These are phyloP conservation scores for Crenuchus spilurus DNA, from an alignment of 2,797 vertebrate genomes.

Conservation along the genomic window DNA sequence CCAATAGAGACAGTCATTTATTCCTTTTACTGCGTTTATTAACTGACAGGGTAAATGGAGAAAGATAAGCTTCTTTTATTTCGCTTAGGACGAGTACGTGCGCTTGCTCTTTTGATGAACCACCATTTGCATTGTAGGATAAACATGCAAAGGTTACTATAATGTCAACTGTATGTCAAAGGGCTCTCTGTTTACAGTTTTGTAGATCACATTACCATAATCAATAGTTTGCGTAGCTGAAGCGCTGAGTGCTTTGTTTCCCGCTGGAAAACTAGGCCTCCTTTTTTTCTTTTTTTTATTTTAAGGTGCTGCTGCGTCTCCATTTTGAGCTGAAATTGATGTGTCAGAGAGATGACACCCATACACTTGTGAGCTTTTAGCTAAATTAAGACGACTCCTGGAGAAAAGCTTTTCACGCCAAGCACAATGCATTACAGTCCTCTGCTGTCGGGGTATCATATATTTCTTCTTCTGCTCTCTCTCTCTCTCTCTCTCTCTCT, in stretches of 20 bases:
- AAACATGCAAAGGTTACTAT: conserved; percentile 80
- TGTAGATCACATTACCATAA: conserved; percentile 81
- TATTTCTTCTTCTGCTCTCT: conserved; percentile 23
- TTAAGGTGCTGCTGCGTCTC: conserved; percentile 34
- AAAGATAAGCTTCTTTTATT: conserved; percentile 9
- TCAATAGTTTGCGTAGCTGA: conserved; percentile 66
- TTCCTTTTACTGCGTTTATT: neutral
- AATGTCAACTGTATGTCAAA: conserved; percentile 78
- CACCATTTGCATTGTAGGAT: conserved; percentile 74
- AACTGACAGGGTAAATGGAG: conserved; percentile 2
- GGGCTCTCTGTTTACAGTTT: conserved; percentile 66
- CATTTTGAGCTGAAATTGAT: conserved; percentile 37
- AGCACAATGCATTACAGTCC: conserved; percentile 40
- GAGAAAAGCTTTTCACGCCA: conserved; percentile 50
- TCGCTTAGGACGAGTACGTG: neutral
- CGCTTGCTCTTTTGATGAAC: conserved; percentile 69
- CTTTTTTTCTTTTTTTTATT: neutral
- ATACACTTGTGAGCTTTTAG: conserved; percentile 47
- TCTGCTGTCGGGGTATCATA: conserved; percentile 35
- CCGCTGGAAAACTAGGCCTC: conserved; percentile 11
- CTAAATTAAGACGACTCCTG: conserved; percentile 47
- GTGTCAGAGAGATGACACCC: conserved; percentile 42
- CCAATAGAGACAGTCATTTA: neutral
- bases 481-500: conserved; percentile 33
- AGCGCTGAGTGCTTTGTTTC: conserved; percentile 36